Evolutionary conservation across 2,888 invertebrate species (phyloP).

Genomic region (Stramonita haemastoma): DNA sequence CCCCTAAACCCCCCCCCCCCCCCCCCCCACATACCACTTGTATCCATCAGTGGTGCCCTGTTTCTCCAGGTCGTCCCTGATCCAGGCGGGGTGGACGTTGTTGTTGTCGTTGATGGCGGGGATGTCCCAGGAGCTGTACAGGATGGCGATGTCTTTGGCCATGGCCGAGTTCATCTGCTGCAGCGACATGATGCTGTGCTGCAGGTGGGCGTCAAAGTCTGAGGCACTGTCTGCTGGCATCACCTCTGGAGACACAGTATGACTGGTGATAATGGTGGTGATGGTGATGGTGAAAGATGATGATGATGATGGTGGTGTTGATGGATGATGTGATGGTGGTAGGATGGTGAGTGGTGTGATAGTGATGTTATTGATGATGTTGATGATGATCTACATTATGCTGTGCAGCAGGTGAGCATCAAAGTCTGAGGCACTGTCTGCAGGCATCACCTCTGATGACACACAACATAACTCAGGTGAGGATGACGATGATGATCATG

Average conservation of each 20-base stretch:
- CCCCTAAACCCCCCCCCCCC: too few species aligned
- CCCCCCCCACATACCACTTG: neutral
- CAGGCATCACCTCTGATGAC: slow-evolving; percentile 70
- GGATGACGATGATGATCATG: too few species aligned
- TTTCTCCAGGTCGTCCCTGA: slow-evolving; percentile 64
- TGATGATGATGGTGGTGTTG: too few species aligned
- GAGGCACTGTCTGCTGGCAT: slow-evolving; percentile 71
- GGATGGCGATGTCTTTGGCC: slow-evolving; percentile 61
- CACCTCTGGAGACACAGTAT: slow-evolving; percentile 57
- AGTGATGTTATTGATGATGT: too few species aligned
- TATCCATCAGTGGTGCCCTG: slow-evolving; percentile 34
- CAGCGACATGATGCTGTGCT: slow-evolving; percentile 67
- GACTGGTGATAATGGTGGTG: too few species aligned
- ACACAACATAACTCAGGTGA: neutral
- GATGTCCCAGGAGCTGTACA: slow-evolving; percentile 64
- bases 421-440: slow-evolving; percentile 70
- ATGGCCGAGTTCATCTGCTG: slow-evolving; percentile 64
- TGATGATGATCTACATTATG: slow-evolving; percentile 48
- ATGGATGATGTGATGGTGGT: too few species aligned
- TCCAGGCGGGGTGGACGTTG: slow-evolving; percentile 59
- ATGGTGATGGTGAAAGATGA: too few species aligned
- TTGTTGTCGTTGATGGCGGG: slow-evolving; percentile 49
- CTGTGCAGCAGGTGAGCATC: slow-evolving; percentile 74
- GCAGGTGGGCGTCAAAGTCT: slow-evolving; percentile 75
- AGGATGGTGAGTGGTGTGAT: too few species aligned